phyloP scores from a whole-genome alignment of 2,113 vertebrate species.

The Caretta caretta region DNA sequence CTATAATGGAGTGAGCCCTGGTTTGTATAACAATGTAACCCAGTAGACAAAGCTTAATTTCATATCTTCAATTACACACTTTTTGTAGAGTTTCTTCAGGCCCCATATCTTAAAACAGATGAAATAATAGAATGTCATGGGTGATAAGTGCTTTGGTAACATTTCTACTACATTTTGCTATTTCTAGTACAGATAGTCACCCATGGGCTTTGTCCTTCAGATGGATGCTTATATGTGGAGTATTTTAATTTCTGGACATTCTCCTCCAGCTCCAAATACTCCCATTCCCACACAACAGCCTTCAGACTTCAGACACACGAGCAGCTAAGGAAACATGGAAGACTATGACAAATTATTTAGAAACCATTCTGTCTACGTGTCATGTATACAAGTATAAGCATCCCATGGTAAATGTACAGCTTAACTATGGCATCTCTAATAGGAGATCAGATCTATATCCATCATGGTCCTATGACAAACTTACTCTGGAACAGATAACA shows the following conservation, averaged over 20 bases:
- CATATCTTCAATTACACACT: background rate
- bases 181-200: conserved; percentile 54
- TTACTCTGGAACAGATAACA: background rate
- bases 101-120: background rate
- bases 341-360: background rate
- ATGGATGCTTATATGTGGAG: conserved; percentile 29
- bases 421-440: conserved; percentile 4
- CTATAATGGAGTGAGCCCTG: background rate
- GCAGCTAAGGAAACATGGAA: background rate
- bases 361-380: background rate
- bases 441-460: background rate
- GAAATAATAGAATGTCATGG: conserved; percentile 4
- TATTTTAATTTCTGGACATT: conserved; percentile 66
- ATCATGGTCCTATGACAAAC: background rate
- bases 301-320: conserved; percentile 45
- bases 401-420: background rate
- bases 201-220: conserved; percentile 53
- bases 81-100: background rate
- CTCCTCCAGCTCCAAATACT: conserved; percentile 51
- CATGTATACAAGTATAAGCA: background rate
- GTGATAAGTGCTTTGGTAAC: background rate
- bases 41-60: background rate
- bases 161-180: conserved; percentile 33
- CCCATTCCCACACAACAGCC: conserved; percentile 62
- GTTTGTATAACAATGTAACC: background rate